Base-by-base conservation (phyloP, 1,140 invertebrate genomes). In the Platyura marginata region DNA sequence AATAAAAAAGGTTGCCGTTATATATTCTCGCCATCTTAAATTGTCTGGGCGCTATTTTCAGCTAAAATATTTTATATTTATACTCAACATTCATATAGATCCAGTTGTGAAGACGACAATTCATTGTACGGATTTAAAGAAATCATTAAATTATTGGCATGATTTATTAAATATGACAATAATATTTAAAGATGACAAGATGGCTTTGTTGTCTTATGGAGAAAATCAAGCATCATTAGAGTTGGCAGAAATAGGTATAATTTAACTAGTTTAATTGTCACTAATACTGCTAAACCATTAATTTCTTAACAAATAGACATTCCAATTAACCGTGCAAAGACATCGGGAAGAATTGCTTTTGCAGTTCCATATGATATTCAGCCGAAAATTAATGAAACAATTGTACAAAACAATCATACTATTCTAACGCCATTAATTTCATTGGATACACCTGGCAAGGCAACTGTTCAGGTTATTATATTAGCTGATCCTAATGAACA, bases 311-410 rank as follows among this genome's bases (percentile, higher is more conserved):
- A n/a, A n/a, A n/a, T 57, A 75, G 71, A 68, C 34, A 64, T 61
- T 40, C 59, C 72, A 25, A 64, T 98, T 2, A 71, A 95, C 55
- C 81, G 84, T 51, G 88, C 76, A n/a, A 81, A 83, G 56, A 90
- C 88, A 3, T 97, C 88, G 68, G 95, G 95, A 10, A 72, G 95
- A 42, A 90, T 95, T 51, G 94, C 94, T 2, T 97, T 97, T 64
- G 76, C 88, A 1, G 79, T 85, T 53, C 90, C 90, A 2, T 67
- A 72, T 46, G 64, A 67, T 13, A 66, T 86, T 49, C 78, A 96
- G 51, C 67, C 77, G 23, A 56, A 61, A 10, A 79, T 96, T 44
- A 73, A 91, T 51, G 62, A 76, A 47, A 75, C 68, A 48, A 77
- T 96, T 35, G 74, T 79, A 49, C 72, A 77, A 16, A 71, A 67